Percentiles rank a stretch among this genome's conserved stretches.
Conservation (phyloP, 2,113 vertebrate species). For the Perognathus longimembris region DNA sequence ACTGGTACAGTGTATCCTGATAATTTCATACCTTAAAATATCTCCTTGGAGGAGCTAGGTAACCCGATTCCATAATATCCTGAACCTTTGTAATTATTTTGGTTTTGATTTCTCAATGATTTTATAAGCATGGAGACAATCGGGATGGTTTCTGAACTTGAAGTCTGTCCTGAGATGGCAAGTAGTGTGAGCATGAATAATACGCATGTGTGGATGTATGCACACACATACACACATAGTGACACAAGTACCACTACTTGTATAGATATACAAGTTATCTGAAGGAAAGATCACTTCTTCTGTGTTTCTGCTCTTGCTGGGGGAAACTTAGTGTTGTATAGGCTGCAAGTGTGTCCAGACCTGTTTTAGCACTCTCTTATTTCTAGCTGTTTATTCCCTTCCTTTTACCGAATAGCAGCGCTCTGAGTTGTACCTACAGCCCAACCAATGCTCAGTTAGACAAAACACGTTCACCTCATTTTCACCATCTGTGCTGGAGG, state of each 20-base stretch:
- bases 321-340: not conserved
- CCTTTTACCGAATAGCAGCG: not conserved
- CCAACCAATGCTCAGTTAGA: not conserved
- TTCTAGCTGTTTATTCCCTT: fast-evolving
- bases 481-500: not conserved
- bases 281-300: not conserved
- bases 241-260: too few relatives aligned
- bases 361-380: not conserved
- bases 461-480: not conserved
- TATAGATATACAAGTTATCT: too few relatives aligned
- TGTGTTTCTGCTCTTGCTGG: not conserved
- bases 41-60: too few relatives aligned
- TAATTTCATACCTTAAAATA: not conserved
- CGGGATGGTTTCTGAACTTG: too few relatives aligned
- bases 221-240: too few relatives aligned
- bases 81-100: not conserved
- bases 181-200: not conserved
- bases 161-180: not conserved
- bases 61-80: too few relatives aligned
- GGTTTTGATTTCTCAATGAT: not conserved
- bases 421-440: not conserved
- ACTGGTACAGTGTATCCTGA: not conserved
- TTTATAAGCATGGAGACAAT: not conserved
- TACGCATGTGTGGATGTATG: too few relatives aligned
- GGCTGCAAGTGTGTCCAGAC: too few relatives aligned